These are phyloP conservation scores for Leptobrachium ailaonicum DNA, from an alignment of 2,113 vertebrate species.

Conservation along the genomic window DNA sequence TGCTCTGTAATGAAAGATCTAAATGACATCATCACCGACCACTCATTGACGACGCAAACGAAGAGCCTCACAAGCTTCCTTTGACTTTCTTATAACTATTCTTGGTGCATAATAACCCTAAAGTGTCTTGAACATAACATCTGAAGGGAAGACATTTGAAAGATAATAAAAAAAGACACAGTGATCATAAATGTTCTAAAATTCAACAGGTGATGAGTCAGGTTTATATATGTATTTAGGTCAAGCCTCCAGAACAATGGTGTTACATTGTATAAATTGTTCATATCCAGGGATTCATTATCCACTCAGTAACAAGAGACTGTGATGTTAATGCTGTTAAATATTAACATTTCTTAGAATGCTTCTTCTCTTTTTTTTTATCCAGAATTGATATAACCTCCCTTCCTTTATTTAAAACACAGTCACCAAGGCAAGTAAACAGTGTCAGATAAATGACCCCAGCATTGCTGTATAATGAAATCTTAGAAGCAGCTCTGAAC, in stretches of 20 bases:
- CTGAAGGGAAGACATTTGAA: no score
- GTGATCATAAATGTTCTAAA: neutral
- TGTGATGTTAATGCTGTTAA: constrained; percentile 1
- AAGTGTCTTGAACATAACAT: no score
- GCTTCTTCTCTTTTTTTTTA: neutral
- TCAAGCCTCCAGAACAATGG: neutral
- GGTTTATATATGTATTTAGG: neutral
- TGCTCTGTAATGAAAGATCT: no score
- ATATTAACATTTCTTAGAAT: constrained; percentile 40
- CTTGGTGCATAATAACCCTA: no score
- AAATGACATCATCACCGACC: no score
- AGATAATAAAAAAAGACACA: no score
- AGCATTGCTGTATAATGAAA: neutral
- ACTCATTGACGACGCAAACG: no score
- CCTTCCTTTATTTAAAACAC: constrained; percentile 8
- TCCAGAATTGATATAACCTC: constrained; percentile 27
- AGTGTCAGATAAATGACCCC: neutral
- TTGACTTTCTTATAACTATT: no score
- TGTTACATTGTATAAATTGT: neutral
- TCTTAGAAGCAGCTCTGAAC: neutral
- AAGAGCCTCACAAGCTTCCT: no score
- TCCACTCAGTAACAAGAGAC: neutral
- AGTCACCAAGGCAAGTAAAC: constrained; percentile 19
- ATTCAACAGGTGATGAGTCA: neutral
- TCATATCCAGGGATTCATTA: neutral